Percentiles rank a stretch among this genome's conserved stretches.
These are phyloP conservation scores for Scaptomyza polygonia DNA, from an alignment of 2,888 invertebrate species.

Conservation along the genomic window DNA sequence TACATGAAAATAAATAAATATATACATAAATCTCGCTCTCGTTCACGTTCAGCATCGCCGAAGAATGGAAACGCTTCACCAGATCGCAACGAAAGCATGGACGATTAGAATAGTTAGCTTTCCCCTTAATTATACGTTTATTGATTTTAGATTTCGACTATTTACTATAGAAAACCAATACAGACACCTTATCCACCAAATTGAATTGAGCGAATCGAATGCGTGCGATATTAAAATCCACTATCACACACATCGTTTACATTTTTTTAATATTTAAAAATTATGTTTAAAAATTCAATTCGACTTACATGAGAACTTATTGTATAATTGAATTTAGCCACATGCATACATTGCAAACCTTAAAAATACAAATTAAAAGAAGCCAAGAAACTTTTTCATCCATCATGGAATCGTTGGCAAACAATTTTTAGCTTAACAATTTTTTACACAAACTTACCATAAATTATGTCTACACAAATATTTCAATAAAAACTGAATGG, in stretches of 20 bases:
- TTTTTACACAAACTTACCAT: conserved; percentile 34
- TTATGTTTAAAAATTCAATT: conserved; percentile 40
- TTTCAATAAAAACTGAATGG: conserved; percentile 68
- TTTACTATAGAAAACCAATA: conserved; percentile 61
- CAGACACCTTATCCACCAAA: conserved; percentile 57
- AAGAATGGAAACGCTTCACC: conserved; percentile 85
- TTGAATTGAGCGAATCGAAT: conserved; percentile 28
- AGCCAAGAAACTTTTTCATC: conserved; percentile 29
- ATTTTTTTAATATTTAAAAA: conserved; percentile 70
- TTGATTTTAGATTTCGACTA: conserved; percentile 74
- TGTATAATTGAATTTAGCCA: conserved; percentile 26
- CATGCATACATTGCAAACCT: conserved; percentile 12
- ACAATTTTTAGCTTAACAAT: conserved; percentile 18
- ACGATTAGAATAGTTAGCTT: conserved; percentile 83
- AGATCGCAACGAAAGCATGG: conserved; percentile 85
- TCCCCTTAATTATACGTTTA: conserved; percentile 68
- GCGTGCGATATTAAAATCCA: conserved; percentile 33
- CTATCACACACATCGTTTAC: conserved; percentile 48
- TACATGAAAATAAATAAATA: too few species aligned
- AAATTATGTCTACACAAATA: conserved; percentile 48
- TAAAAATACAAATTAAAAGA: conserved; percentile 7
- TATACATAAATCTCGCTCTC: conserved; percentile 86
- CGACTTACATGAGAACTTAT: conserved; percentile 9
- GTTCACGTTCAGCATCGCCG: conserved; percentile 85
- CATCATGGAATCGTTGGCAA: conserved; percentile 14